These are phyloP conservation scores for Lasioglossum pauxillum DNA, from an alignment of 2,888 invertebrate genomes.

Conservation along the genomic window DNA sequence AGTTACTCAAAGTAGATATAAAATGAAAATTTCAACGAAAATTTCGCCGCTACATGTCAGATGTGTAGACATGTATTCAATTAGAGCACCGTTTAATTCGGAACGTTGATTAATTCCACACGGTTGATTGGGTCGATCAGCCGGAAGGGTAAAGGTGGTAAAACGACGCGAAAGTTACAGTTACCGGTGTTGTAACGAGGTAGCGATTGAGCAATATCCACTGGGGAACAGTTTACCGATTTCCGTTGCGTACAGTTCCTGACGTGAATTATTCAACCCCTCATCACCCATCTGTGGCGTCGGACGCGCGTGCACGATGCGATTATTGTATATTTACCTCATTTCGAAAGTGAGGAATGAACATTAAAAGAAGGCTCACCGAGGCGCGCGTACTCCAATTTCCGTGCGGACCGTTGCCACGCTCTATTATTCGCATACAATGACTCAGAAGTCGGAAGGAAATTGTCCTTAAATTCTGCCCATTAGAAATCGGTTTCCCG, in stretches of 20 bases:
- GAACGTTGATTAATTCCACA: not conserved
- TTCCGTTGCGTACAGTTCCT: constrained; percentile 1
- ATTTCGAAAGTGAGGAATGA: constrained; percentile 9
- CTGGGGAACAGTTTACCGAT: not conserved
- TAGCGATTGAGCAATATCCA: not conserved
- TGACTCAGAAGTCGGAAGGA: not conserved
- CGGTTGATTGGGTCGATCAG: not conserved
- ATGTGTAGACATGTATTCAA: not conserved
- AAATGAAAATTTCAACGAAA: too few species aligned
- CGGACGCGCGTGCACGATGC: not conserved
- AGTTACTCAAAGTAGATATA: not conserved
- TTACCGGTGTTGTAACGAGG: not conserved
- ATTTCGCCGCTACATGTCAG: not conserved
- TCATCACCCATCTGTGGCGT: constrained; percentile 48
- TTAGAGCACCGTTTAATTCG: not conserved
- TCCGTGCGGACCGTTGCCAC: not conserved
- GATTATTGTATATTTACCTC: constrained; percentile 3
- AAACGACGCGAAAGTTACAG: not conserved
- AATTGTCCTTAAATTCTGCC: not conserved
- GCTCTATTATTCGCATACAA: not conserved
- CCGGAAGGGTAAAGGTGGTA: not conserved
- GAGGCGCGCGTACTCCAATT: not conserved
- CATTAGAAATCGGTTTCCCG: not conserved
- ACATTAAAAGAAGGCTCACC: not conserved
- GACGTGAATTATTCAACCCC: constrained; percentile 35